phyloP scores from a whole-genome alignment of 2,888 invertebrate species.

The Agrypnus murinus region DNA sequence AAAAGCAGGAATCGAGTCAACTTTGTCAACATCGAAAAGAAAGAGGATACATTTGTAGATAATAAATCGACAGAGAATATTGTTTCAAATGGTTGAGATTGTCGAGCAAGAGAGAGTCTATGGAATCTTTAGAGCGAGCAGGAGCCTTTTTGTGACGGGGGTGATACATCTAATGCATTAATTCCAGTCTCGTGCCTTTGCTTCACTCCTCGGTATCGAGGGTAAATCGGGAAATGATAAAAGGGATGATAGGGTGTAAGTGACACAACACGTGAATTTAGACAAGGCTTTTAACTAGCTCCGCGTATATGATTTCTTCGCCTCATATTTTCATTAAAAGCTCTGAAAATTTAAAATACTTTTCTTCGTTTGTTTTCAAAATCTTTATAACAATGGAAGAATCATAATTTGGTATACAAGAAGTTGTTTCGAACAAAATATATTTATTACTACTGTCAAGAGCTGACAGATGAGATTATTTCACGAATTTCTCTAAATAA shows the following conservation, averaged over 20 bases:
- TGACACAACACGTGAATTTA: constrained; percentile 33
- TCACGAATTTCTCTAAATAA: constrained; percentile 5
- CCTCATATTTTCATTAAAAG: neutral
- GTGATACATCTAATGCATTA: constrained; percentile 51
- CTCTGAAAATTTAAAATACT: too few species aligned
- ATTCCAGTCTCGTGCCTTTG: constrained; percentile 55
- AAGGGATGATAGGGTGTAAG: constrained; percentile 41
- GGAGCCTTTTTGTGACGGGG: constrained; percentile 28
- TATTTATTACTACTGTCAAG: constrained; percentile 11
- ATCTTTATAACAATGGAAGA: neutral
- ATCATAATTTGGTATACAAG: neutral
- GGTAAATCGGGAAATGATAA: constrained; percentile 52
- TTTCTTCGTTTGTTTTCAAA: neutral
- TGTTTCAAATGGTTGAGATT: constrained; percentile 53
- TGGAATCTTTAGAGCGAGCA: constrained; percentile 53
- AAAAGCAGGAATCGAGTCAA: constrained; percentile 28
- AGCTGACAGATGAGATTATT: constrained; percentile 19
- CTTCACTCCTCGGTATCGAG: constrained; percentile 52
- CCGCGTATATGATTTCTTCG: constrained; percentile 8
- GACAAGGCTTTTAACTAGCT: constrained; percentile 24
- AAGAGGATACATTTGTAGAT: constrained; percentile 38
- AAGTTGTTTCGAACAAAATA: constrained; percentile 5
- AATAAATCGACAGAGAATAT: constrained; percentile 54
- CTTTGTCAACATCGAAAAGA: constrained; percentile 48
- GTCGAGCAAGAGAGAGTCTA: constrained; percentile 50